Evolutionary conservation across 1,140 invertebrate genomes (phyloP).

Genomic region (Cryptotermes secundus): DNA sequence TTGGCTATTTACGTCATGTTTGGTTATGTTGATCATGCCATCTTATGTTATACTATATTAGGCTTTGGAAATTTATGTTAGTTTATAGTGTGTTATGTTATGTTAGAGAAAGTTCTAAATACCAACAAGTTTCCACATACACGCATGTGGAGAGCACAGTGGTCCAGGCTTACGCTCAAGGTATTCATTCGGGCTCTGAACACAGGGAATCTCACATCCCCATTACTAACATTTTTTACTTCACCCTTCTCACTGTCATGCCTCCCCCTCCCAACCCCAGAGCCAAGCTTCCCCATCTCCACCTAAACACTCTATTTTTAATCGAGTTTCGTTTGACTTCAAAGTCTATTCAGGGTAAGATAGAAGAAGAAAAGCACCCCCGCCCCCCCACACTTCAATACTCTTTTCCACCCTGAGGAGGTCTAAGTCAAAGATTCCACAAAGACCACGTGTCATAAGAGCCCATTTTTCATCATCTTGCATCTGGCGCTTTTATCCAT

Average conservation of each 20-base stretch:
- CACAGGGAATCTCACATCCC: conserved; percentile 5
- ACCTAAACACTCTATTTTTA: not conserved
- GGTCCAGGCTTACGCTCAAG: not conserved
- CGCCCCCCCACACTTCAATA: not conserved
- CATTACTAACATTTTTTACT: not conserved
- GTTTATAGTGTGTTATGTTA: too few relatives aligned
- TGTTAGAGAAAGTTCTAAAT: too few relatives aligned
- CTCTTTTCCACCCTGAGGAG: not conserved
- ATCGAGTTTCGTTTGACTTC: not conserved
- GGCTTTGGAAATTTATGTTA: too few relatives aligned
- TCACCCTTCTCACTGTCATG: not conserved
- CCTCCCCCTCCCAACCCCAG: not conserved
- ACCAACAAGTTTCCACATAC: too few relatives aligned
- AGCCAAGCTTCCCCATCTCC: not conserved
- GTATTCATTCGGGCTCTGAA: not conserved
- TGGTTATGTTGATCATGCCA: too few relatives aligned
- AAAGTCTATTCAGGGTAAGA: not conserved
- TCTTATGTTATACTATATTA: too few relatives aligned
- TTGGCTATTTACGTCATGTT: too few relatives aligned
- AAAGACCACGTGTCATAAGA: not conserved
- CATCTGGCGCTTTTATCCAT: not conserved
- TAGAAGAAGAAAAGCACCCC: not conserved
- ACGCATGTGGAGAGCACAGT: too few relatives aligned
- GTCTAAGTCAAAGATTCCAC: conserved; percentile 1
- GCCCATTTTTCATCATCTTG: not conserved